Base-by-base conservation (phyloP, 1,140 invertebrate species). In the Brachionus manjavacas region DNA sequence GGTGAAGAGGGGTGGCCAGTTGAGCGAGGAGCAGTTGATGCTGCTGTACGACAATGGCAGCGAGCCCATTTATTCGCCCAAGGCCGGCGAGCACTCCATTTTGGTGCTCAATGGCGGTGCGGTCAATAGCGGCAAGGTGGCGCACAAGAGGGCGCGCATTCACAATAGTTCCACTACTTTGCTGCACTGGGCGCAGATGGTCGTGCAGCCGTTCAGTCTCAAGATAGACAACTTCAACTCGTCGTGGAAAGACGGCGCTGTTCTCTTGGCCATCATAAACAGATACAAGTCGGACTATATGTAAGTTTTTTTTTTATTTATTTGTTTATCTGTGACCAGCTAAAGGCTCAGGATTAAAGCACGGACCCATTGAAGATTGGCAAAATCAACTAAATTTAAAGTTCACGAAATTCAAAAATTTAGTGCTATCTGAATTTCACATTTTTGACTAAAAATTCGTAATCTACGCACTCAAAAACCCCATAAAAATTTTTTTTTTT, bases 161-260 rank as follows among this genome's bases (percentile, higher is more conserved):
- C 16, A 55, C 1, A 80, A 55, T 4, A 31, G 43, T 25, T 16
- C 76, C 20, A 64, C 41, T 35, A 80, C 39, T 28, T 66, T 81
- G 41, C 23, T 81, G 6, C 20, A 68, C 12, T 81, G 79, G 79
- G 52, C 79, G 4, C 79, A 81, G 20, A 60, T 81, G 9, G 28
- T 68, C 4, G 49, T 81, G 11, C 79, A 81, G 41, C 79, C 79
- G 20, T 81, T 28, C 11, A 64, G 16, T 64, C 3, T 81, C 0
- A 60, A 39, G 52, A 23, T 81, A 1, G 64, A 68, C 0, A 28
- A 66, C 25, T 64, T 81, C n/a, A 1, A 28, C 2, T 81, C 52
- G 7, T 9, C 31, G 31, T 64, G 49, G 52, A 39, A 64, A 46
- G 28, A 81, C 12, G 52, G 52, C 12, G 1, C 25, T 1, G 64